These are phyloP conservation scores for Drosophila pseudoobscura DNA, from an alignment of 1,140 invertebrate species.

Conservation along the genomic window DNA sequence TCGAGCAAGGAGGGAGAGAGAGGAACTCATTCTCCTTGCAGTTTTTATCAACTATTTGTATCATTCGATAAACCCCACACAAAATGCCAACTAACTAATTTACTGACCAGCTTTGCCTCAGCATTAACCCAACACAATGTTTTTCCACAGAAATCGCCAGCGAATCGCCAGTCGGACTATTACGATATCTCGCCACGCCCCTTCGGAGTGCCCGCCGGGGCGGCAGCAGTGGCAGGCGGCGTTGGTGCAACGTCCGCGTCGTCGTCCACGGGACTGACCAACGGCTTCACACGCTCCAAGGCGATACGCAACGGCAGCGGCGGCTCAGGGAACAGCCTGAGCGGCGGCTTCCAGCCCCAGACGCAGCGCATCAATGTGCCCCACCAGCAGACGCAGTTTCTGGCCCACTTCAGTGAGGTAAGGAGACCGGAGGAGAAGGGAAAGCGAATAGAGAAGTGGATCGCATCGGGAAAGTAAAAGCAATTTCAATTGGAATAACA, in stretches of 20 bases:
- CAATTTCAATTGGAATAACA: slow-evolving; percentile 47
- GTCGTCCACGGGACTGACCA: slow-evolving; percentile 15
- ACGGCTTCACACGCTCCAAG: slow-evolving; percentile 71
- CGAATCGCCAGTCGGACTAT: slow-evolving; percentile 75
- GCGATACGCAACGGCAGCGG: slow-evolving; percentile 64
- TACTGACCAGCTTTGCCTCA: slow-evolving; percentile 31
- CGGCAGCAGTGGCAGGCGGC: slow-evolving; percentile 6
- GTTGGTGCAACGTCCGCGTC: slow-evolving; percentile 33
- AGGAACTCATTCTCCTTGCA: slow-evolving; percentile 17
- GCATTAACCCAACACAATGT: slow-evolving; percentile 42
- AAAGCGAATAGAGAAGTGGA: slow-evolving; percentile 10
- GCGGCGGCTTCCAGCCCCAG: slow-evolving; percentile 58
- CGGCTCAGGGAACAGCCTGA: slow-evolving; percentile 57
- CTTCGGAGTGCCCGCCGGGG: slow-evolving; percentile 64
- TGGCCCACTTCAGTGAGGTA: slow-evolving; percentile 76
- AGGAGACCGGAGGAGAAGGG: slow-evolving; percentile 36
- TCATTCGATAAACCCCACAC: slow-evolving; percentile 12
- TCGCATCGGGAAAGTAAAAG: slow-evolving; percentile 22
- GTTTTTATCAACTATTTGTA: slow-evolving; percentile 20
- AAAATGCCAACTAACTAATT: slow-evolving; percentile 55
- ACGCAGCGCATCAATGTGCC: slow-evolving; percentile 69
- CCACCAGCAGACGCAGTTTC: slow-evolving; percentile 79
- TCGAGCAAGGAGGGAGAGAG: no score
- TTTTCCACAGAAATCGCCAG: slow-evolving; percentile 51
- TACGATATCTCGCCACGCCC: slow-evolving; percentile 83